phyloP scores from a whole-genome alignment of 2,888 invertebrate species.

The Synergus laeviventris region DNA sequence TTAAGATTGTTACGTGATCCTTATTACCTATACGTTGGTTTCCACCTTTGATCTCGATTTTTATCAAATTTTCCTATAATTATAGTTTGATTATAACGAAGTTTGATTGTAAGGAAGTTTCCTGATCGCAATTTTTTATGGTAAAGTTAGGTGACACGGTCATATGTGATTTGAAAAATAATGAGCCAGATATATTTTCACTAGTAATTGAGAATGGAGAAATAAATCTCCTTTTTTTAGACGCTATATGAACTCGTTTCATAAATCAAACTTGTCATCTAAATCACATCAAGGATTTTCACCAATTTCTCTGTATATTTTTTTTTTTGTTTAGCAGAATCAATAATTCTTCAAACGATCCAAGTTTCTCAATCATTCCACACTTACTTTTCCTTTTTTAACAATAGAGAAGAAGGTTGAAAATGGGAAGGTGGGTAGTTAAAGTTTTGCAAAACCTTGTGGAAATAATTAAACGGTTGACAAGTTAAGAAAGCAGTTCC shows the following conservation, averaged over 20 bases:
- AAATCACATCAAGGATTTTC: neutral
- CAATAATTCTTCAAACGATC: neutral
- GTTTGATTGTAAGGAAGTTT: too few species aligned
- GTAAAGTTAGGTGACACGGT: neutral
- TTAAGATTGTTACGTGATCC: neutral
- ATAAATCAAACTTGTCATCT: neutral
- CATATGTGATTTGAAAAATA: neutral
- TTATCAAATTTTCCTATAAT: too few species aligned
- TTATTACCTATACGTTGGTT: neutral
- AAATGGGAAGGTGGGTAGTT: neutral
- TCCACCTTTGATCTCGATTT: too few species aligned
- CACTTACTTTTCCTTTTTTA: neutral
- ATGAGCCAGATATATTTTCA: too few species aligned
- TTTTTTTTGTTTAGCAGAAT: neutral
- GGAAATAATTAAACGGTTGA: constrained; percentile 14
- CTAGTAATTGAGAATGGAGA: neutral
- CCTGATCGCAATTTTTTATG: neutral
- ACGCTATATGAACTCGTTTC: neutral
- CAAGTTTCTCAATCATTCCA: neutral
- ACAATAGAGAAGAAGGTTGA: neutral
- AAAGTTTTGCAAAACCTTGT: constrained; percentile 12
- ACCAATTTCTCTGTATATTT: neutral
- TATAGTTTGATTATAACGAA: too few species aligned
- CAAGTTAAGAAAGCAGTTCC: constrained; percentile 15
- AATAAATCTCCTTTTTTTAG: neutral